Percentiles rank a stretch among this genome's conserved stretches.
Evolutionary conservation across 2,797 vertebrate genomes (phyloP).

Genomic region (Brachyalestes nurse): DNA sequence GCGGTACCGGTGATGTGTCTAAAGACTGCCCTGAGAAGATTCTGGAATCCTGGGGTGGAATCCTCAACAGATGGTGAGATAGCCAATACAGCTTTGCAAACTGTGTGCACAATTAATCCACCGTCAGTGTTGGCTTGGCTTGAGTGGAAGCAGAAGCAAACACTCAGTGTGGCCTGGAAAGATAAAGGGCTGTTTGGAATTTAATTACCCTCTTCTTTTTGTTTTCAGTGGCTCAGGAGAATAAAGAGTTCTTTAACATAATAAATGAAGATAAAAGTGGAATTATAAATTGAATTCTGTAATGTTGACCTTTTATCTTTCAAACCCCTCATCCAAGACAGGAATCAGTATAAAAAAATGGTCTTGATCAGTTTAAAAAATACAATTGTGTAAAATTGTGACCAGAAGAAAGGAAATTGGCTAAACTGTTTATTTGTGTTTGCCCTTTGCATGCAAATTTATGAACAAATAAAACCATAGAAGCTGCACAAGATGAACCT

Average conservation of each 20-base stretch:
- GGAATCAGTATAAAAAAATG: background rate
- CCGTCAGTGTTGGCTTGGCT: background rate
- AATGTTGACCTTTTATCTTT: background rate
- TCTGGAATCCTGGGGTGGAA: constrained; percentile 94
- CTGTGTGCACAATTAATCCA: background rate
- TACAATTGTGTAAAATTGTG: background rate
- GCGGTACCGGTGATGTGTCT: constrained; percentile 97
- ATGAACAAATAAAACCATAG: background rate
- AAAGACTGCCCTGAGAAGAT: constrained; percentile 99
- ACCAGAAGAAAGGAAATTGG: too few relatives aligned
- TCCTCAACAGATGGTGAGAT: constrained; percentile 92
- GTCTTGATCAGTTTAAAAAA: background rate
- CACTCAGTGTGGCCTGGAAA: too few relatives aligned
- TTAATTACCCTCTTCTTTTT: background rate
- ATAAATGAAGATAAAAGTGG: background rate
- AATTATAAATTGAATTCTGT: background rate
- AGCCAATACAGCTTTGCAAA: background rate
- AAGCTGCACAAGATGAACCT: too few relatives aligned
- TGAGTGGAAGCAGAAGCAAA: background rate
- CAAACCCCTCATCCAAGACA: background rate
- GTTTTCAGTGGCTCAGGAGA: background rate
- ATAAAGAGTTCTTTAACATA: background rate
- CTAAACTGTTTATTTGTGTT: background rate
- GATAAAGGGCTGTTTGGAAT: too few relatives aligned
- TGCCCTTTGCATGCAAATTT: background rate